These are phyloP conservation scores for Drosophila helvetica DNA, from an alignment of 2,888 invertebrate genomes.

Conservation along the genomic window DNA sequence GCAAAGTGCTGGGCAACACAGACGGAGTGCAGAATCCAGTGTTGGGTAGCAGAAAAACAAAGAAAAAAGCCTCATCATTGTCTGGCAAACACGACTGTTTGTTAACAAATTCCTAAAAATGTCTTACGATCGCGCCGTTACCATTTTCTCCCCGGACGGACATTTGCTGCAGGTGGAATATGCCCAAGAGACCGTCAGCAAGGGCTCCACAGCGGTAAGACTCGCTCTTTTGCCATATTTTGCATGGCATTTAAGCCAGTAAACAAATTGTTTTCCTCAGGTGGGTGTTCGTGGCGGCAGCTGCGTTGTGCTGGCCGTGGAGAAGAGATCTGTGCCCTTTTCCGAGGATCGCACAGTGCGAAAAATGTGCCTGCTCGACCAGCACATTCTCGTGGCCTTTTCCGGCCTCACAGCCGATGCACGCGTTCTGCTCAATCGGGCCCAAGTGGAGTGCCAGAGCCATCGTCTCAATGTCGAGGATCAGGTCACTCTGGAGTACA, in stretches of 20 bases:
- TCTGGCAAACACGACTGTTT: too few relatives aligned
- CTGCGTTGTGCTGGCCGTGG: slow-evolving; percentile 98
- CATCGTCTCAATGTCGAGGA: slow-evolving; percentile 99
- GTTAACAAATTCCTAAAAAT: too few relatives aligned
- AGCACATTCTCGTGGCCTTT: slow-evolving; percentile 99
- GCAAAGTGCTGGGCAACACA: too few relatives aligned
- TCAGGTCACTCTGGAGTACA: slow-evolving; percentile 98
- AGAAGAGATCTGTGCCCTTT: slow-evolving; percentile 99
- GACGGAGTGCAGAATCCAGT: too few relatives aligned
- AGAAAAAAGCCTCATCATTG: too few relatives aligned
- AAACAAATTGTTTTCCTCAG: slow-evolving; percentile 85
- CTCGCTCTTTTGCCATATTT: neutral
- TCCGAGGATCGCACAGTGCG: slow-evolving; percentile 99
- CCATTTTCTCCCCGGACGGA: slow-evolving; percentile 99
- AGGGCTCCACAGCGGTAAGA: slow-evolving; percentile 99
- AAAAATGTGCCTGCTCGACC: slow-evolving; percentile 98
- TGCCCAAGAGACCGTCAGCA: slow-evolving; percentile 99
- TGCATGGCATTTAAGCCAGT: neutral
- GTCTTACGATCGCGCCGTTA: slow-evolving; percentile 99
- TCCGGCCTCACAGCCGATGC: slow-evolving; percentile 99
- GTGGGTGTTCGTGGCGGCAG: slow-evolving; percentile 98
- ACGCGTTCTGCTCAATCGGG: slow-evolving; percentile 97
- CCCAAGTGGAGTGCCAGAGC: slow-evolving; percentile 99
- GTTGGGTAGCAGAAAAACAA: too few relatives aligned
- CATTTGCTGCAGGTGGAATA: slow-evolving; percentile 99